A percentile compares a stretch with the other conserved stretches of the same genome.
These are phyloP conservation scores for Bradypodion pumilum DNA, from an alignment of 2,797 vertebrate species.

Conservation along the genomic window DNA sequence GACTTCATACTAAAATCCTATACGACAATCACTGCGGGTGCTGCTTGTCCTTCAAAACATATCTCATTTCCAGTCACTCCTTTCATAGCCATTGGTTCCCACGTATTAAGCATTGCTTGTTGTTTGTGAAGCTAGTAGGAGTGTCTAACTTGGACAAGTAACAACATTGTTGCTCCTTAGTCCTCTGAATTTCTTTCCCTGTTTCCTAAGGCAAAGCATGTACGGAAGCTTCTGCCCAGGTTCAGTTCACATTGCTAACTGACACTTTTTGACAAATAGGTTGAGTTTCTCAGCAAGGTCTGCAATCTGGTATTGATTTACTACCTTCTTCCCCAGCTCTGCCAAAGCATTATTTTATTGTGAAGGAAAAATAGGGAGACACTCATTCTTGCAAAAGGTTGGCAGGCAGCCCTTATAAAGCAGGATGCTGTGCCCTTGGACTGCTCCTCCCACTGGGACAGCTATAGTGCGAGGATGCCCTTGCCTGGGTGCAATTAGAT, in stretches of 20 bases:
- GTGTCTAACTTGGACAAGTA: background rate
- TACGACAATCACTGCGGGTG: background rate
- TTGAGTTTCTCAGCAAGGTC: slow-evolving; percentile 62
- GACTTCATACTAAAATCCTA: background rate
- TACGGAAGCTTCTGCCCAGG: slow-evolving; percentile 53
- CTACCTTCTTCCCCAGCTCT: slow-evolving; percentile 67
- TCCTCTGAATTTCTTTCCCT: slow-evolving; percentile 16
- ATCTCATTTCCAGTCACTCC: background rate
- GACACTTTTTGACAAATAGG: slow-evolving; percentile 66
- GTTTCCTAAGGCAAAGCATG: slow-evolving; percentile 52
- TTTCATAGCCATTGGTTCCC: background rate
- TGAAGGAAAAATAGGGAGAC: slow-evolving; percentile 71
- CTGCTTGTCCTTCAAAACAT: background rate
- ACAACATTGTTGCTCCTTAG: background rate
- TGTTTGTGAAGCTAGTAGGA: background rate
- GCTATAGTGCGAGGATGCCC: slow-evolving; percentile 66
- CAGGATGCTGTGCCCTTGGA: slow-evolving; percentile 58
- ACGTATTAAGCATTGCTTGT: background rate
- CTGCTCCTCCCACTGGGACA: slow-evolving; percentile 72
- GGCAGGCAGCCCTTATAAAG: slow-evolving; percentile 69
- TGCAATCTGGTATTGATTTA: slow-evolving; percentile 74
- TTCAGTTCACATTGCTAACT: slow-evolving; percentile 53
- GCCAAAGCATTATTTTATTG: slow-evolving; percentile 77
- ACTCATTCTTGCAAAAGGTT: slow-evolving; percentile 68
- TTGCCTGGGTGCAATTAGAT: slow-evolving; percentile 54